Evolutionary conservation across 2,888 invertebrate species (phyloP).

Genomic region (Caenorhabditis zanzibari): DNA sequence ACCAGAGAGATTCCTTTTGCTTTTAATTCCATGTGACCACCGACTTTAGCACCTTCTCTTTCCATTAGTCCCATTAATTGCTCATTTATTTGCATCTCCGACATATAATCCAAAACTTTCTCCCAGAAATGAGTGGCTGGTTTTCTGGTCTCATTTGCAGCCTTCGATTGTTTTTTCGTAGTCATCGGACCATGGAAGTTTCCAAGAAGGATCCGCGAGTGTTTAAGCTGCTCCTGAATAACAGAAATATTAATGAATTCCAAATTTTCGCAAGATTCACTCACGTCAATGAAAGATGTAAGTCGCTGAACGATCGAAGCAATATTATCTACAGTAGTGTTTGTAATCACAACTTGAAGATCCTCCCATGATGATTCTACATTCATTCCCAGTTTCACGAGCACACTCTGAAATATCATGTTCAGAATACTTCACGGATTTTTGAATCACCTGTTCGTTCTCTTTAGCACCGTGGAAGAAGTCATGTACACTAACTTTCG

Average conservation of each 20-base stretch:
- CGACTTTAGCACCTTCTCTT: slow-evolving; percentile 67
- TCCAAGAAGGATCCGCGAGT: slow-evolving; percentile 74
- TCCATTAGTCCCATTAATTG: slow-evolving; percentile 67
- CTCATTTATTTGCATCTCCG: slow-evolving; percentile 68
- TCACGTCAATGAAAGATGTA: slow-evolving; percentile 94
- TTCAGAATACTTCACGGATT: background rate
- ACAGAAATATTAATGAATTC: background rate
- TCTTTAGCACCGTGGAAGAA: slow-evolving; percentile 50
- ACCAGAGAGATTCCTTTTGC: slow-evolving; percentile 77
- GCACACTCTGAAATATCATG: slow-evolving; percentile 25
- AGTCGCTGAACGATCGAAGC: slow-evolving; percentile 97
- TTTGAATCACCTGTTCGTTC: slow-evolving; percentile 28
- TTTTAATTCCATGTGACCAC: slow-evolving; percentile 76
- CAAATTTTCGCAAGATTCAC: background rate
- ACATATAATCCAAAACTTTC: slow-evolving; percentile 67
- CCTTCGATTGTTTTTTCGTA: slow-evolving; percentile 24
- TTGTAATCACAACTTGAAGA: slow-evolving; percentile 96
- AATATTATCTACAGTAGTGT: slow-evolving; percentile 96
- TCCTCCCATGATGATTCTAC: slow-evolving; percentile 90
- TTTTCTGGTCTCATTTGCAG: slow-evolving; percentile 26
- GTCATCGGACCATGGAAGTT: slow-evolving; percentile 49
- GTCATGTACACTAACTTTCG: slow-evolving; percentile 46
- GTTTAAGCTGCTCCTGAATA: slow-evolving; percentile 78
- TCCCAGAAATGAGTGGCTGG: slow-evolving; percentile 70
- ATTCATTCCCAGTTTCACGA: slow-evolving; percentile 64